Base-by-base conservation (phyloP, 2,797 vertebrate species). In the Pseudocheirus occidentalis region DNA sequence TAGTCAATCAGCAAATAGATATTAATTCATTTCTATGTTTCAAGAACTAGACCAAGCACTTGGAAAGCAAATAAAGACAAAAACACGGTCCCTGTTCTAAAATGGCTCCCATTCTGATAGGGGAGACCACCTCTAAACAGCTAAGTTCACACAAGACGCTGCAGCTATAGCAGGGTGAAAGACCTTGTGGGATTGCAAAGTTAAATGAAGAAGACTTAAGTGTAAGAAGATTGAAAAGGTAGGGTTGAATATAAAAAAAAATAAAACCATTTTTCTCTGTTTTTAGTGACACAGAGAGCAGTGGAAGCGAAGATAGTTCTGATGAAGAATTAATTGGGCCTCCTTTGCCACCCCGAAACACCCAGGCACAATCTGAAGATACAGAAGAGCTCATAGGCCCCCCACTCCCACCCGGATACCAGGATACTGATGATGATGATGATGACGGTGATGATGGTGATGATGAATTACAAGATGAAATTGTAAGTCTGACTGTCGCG, bases 321-420 rank as follows among this genome's bases (percentile, higher is more conserved):
- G 98, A 98, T 95, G 99, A 99, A 12, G 99, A 99, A 4, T 92
- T 98, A 52, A 98, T 99, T 93, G 99, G 99, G 28, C 99, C 99
- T 91, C 99, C 99, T 0, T 50, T 97, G 40, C 99, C 99, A 9
- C 95, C 97, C 29, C 98, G 97, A 91, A 92, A 94, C 90, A 62
- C 31, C 27, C 66, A 94, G 92, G 93, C 95, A 31, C 56, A 94
- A 57, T 93, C 91, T 93, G 97, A 97, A 7, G 98, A 98, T 46
- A 90, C 94, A 54, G 97, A 98, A 9, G 98, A 97, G 4, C 96
- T 98, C 28, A 98, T 99, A 3, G 99, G 99, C 13, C 99, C 99
- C 9, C 99, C 99, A 14, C 98, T 99, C 95, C 99, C 99, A 4
- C 98, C 99, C 31, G 99, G 99, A 12, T 99, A 98, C 97, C 98